Conservation (phyloP, 2,797 vertebrate genomes). For the Fratercula arctica region DNA sequence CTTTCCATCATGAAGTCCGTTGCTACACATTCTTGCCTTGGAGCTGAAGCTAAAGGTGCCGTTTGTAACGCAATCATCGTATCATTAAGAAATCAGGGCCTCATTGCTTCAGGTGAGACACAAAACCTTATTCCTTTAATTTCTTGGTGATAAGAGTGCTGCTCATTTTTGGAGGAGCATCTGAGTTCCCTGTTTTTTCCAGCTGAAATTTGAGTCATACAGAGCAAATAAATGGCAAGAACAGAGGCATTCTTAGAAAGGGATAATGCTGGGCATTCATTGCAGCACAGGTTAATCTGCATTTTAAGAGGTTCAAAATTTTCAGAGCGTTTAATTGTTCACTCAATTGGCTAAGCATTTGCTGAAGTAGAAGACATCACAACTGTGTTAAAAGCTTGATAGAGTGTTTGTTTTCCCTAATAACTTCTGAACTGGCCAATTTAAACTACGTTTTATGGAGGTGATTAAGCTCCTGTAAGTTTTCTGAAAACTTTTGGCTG, state of each 20-base stretch:
- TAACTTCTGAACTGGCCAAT: not conserved
- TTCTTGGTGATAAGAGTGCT: not conserved
- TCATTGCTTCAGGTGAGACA: constrained; percentile 41
- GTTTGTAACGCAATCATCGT: not conserved
- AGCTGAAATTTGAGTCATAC: constrained; percentile 48
- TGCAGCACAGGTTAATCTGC: constrained; percentile 47
- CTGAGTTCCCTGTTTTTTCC: constrained; percentile 34
- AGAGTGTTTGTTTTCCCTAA: constrained; percentile 34
- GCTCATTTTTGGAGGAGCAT: constrained; percentile 44
- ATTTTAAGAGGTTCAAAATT: constrained; percentile 61
- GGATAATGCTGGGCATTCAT: constrained; percentile 9
- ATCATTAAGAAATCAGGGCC: not conserved
- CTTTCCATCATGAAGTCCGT: not conserved
- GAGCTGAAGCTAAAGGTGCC: constrained; percentile 14
- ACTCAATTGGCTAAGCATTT: constrained; percentile 48
- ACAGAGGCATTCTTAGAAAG: constrained; percentile 37
- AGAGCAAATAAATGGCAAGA: constrained; percentile 47
- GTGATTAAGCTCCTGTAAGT: constrained; percentile 1
- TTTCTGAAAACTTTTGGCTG: not conserved
- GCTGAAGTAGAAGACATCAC: constrained; percentile 60
- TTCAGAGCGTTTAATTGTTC: constrained; percentile 43
- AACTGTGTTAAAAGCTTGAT: not conserved
- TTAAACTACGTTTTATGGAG: constrained; percentile 10
- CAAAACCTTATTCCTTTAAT: not conserved
- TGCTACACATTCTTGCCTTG: not conserved